Base-by-base conservation (phyloP, 2,113 vertebrate species). In the Isurus oxyrinchus region DNA sequence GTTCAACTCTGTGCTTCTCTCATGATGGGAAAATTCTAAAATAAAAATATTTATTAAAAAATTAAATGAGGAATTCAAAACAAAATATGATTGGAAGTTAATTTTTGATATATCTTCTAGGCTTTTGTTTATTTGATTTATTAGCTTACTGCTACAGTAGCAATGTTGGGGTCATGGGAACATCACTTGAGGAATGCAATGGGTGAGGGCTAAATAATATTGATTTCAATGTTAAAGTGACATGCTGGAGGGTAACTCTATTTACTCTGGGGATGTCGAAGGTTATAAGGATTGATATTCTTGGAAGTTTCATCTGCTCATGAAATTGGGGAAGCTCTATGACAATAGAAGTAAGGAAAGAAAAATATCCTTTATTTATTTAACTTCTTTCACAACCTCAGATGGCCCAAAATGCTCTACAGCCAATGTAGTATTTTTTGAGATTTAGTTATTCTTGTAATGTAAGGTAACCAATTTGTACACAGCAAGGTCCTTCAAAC, bases 41-140 rank as follows among this genome's bases (percentile, higher is more conserved):
- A 84, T 84, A 23, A 21, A 49, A 84, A 84, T 84, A 84, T 21
- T 84, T 49, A 11, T 31, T 27, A 90, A 57, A 90, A 90, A 55
- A 57, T 57, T 27, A 31, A 27, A 27, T 55, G 49, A 88, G 53
- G 40, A 55, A 90, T 27, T 90, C 8, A 27, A 90, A 55, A 57
- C 14, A 84, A 84, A 87, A 87, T 25, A 53, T 87, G 44, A 53
- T 87, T 53, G 16, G 44, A 53, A 49, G 21, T 87, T 87, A 87
- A 55, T 55, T 88, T 44, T 55, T 57, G 11, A 31, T 27, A 90
- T 90, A 25, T 4, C 49, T 57, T 90, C 53, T 53, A 31, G 25
- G 10, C 87, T 90, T 90, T 27, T 27, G 87, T 90, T 90, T 90
- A 57, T 90, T 90, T 90, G 53, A 90, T 55, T 53, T 90, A 55